These are phyloP conservation scores for Exephanes ischioxanthus DNA, from an alignment of 2,888 invertebrate genomes.

Conservation along the genomic window DNA sequence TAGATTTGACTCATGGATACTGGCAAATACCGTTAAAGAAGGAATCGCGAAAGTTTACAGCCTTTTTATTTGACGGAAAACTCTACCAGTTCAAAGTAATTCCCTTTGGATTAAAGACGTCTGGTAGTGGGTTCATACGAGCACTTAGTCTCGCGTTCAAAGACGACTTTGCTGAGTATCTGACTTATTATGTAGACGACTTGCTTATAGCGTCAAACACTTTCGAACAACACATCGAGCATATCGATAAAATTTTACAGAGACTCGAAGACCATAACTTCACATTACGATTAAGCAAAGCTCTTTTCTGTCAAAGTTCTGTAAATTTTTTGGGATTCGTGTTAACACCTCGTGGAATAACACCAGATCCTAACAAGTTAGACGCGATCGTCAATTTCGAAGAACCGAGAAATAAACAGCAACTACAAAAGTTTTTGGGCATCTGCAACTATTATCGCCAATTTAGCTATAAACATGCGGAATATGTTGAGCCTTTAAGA, in stretches of 20 bases:
- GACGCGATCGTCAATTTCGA: conserved; percentile 71
- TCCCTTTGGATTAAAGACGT: conserved; percentile 76
- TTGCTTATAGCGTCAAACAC: conserved; percentile 72
- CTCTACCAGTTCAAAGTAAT: conserved; percentile 74
- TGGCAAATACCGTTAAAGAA: conserved; percentile 37
- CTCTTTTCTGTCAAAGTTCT: conserved; percentile 24
- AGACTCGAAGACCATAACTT: conserved; percentile 66
- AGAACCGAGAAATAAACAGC: conserved; percentile 69
- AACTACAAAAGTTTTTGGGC: conserved; percentile 69
- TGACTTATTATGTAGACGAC: conserved; percentile 76
- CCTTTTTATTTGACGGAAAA: conserved; percentile 67
- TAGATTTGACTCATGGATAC: conserved; percentile 53
- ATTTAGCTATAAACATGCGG: conserved; percentile 33
- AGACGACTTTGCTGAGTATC: conserved; percentile 71
- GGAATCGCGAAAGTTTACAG: conserved; percentile 62
- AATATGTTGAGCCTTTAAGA: conserved; percentile 58
- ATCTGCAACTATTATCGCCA: conserved; percentile 59
- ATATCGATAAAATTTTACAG: conserved; percentile 67
- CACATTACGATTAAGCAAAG: conserved; percentile 64
- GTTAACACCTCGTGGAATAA: conserved; percentile 43
- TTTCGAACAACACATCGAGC: conserved; percentile 69
- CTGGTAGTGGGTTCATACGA: conserved; percentile 69
- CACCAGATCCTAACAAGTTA: conserved; percentile 60
- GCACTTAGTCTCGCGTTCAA: conserved; percentile 65
- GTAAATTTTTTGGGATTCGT: conserved; percentile 67